phyloP scores from a whole-genome alignment of 2,888 invertebrate species.

The Thereva nobilitata region DNA sequence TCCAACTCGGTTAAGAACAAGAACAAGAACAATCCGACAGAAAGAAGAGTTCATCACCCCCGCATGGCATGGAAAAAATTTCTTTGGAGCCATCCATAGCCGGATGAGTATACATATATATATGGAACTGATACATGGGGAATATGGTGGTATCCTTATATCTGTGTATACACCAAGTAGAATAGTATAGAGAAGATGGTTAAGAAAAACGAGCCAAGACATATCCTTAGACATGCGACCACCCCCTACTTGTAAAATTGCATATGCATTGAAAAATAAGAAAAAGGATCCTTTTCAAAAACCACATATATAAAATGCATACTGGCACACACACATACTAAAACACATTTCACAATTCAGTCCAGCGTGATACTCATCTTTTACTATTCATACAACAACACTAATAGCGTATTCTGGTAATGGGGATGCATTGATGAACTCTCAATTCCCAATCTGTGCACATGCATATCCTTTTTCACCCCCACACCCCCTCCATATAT shows the following conservation, averaged over 20 bases:
- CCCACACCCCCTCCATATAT: too few species aligned
- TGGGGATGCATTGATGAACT: slow-evolving; percentile 18
- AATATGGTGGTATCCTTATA: too few species aligned
- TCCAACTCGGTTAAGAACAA: too few species aligned
- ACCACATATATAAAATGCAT: slow-evolving; percentile 22
- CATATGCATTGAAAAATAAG: slow-evolving; percentile 32
- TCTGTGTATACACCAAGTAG: too few species aligned
- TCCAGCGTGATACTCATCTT: not conserved
- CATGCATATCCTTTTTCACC: too few species aligned
- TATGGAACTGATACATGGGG: not conserved
- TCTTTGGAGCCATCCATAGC: slow-evolving; percentile 5
- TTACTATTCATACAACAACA: not conserved
- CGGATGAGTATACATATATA: too few species aligned
- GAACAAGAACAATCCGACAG: not conserved
- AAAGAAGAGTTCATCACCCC: slow-evolving; percentile 29
- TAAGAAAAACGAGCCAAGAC: slow-evolving; percentile 22
- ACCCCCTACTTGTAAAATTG: slow-evolving; percentile 24
- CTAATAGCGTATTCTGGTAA: too few species aligned
- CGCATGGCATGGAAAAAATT: not conserved
- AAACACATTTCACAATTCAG: not conserved
- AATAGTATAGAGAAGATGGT: too few species aligned
- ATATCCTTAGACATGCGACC: slow-evolving; percentile 25
- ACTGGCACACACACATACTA: slow-evolving; percentile 6
- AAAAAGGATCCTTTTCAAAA: slow-evolving; percentile 20
- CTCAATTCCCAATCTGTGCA: slow-evolving; percentile 14